Percentiles rank a stretch among this genome's conserved stretches.
Conservation (phyloP, 2,888 invertebrate genomes). For the Tipula unca region DNA sequence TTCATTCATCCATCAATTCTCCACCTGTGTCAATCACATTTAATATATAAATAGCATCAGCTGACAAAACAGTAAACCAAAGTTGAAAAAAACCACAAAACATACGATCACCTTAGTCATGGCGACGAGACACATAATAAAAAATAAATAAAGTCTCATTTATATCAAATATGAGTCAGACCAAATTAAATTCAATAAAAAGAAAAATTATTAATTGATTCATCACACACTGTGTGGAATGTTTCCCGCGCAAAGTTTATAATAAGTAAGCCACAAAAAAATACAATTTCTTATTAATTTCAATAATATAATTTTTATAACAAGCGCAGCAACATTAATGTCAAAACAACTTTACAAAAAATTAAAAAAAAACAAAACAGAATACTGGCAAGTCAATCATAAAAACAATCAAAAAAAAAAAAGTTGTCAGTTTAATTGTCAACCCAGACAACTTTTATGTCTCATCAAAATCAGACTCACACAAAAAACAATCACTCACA, state of each 20-base stretch:
- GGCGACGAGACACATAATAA: background rate
- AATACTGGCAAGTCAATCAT: background rate
- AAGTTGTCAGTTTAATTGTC: background rate
- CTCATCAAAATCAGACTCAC: background rate
- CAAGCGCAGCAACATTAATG: background rate
- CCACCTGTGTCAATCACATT: background rate
- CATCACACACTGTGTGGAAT: background rate
- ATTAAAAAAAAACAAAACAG: background rate
- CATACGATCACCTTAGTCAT: background rate
- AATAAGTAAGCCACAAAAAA: background rate
- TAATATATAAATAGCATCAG: background rate
- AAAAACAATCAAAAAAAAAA: background rate
- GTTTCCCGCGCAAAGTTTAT: background rate
- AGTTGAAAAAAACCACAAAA: background rate
- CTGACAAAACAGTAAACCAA: background rate
- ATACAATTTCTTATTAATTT: background rate
- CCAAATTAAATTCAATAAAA: background rate
- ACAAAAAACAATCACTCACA: background rate
- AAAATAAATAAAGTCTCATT: background rate
- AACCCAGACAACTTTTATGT: conserved; percentile 8
- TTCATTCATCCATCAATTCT: conserved; percentile 4
- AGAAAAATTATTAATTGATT: background rate
- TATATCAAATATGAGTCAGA: background rate
- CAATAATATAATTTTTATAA: background rate
- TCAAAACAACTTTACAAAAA: background rate